Conservation (phyloP, 1,140 invertebrate genomes). For the Ostrea denselamellosa region DNA sequence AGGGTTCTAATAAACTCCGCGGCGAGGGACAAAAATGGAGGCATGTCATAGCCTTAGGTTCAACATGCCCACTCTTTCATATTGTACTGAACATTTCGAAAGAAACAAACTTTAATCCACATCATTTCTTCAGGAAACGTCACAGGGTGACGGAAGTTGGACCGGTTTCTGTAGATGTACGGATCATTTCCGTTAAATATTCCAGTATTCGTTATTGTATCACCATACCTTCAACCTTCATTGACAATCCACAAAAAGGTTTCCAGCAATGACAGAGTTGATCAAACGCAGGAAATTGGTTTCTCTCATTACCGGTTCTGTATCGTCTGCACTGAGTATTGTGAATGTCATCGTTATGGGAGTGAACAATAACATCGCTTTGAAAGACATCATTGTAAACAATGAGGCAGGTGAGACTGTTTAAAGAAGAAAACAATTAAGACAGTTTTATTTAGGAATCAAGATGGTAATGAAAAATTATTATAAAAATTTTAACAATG, state of each 20-base stretch:
- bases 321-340: background rate
- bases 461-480: no score
- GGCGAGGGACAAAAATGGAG: no score
- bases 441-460: no score
- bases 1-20: no score
- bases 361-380: background rate
- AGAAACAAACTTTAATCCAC: background rate
- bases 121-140: background rate
- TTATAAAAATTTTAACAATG: no score
- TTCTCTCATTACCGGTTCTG: background rate
- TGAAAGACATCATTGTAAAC: conserved; percentile 7
- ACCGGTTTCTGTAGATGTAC: background rate
- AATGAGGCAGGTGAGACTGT: background rate
- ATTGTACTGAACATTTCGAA: no score
- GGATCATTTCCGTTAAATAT: background rate
- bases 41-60: no score
- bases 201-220: background rate
- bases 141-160: background rate
- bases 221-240: background rate
- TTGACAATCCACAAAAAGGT: background rate
- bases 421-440: no score
- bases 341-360: conserved; percentile 6
- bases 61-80: no score
- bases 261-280: background rate
- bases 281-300: conserved; percentile 11